A percentile compares a stretch with the other conserved stretches of the same genome.
Conservation (phyloP, 2,888 invertebrate genomes). For the Pheosia tremula region DNA sequence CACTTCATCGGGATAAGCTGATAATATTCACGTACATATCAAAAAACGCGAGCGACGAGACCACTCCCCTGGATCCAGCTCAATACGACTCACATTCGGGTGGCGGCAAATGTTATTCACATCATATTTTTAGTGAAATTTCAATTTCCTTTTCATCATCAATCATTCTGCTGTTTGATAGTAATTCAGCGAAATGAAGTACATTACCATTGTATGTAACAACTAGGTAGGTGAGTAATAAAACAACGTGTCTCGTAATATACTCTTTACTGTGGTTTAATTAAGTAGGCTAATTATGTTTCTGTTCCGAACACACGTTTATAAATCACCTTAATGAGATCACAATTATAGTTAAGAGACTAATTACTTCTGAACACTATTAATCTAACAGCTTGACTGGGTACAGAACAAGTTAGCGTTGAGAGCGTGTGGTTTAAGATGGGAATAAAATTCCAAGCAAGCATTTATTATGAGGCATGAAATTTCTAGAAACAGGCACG, state of each 20-base stretch:
- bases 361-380: neutral
- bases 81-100: conserved; percentile 14
- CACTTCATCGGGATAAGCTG: conserved; percentile 53
- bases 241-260: too few species aligned
- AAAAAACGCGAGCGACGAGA: conserved; percentile 23
- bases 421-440: neutral
- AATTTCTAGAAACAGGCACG: neutral
- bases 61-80: conserved; percentile 11
- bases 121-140: conserved; percentile 29
- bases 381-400: neutral
- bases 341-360: neutral
- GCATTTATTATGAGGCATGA: neutral
- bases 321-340: neutral
- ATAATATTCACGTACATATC: conserved; percentile 48
- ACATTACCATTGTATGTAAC: too few species aligned
- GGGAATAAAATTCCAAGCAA: neutral
- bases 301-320: neutral
- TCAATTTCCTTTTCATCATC: conserved; percentile 3
- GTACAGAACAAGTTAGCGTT: neutral
- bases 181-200: too few species aligned
- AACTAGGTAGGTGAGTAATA: too few species aligned
- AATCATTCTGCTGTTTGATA: neutral
- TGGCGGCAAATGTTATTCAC: conserved; percentile 26
- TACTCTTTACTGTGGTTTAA: neutral
- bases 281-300: neutral